Conservation (phyloP, 2,797 vertebrate species). For the Pipistrellus nathusii region DNA sequence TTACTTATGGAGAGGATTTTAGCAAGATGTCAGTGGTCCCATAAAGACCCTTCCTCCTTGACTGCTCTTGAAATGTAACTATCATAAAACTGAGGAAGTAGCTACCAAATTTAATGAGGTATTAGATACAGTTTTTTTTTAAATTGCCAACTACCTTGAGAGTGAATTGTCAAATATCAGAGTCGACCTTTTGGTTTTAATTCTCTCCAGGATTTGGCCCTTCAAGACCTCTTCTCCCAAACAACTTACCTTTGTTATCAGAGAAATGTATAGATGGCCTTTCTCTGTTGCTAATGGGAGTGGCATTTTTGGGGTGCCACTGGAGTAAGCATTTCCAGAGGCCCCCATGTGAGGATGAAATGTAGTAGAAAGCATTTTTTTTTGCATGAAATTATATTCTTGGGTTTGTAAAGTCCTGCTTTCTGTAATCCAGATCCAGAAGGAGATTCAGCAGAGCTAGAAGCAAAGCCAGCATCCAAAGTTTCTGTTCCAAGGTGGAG, state of each 20-base stretch:
- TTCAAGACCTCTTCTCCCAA: neutral
- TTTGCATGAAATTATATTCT: too few species aligned
- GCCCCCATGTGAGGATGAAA: too few species aligned
- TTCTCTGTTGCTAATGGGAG: too few species aligned
- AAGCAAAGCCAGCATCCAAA: too few species aligned
- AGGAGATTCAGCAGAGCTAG: too few species aligned
- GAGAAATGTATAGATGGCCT: too few species aligned
- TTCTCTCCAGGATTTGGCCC: neutral
- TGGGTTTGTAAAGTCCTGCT: too few species aligned
- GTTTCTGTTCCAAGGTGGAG: too few species aligned
- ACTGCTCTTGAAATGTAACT: neutral
- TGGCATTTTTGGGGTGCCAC: too few species aligned
- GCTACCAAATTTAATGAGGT: neutral
- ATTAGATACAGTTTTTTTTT: neutral
- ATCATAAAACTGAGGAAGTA: neutral
- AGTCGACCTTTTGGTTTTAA: neutral
- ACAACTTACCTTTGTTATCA: neutral
- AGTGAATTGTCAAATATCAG: neutral
- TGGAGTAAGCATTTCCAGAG: too few species aligned
- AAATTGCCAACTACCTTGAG: neutral
- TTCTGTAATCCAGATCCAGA: too few species aligned
- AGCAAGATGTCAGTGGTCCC: neutral
- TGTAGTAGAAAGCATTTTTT: too few species aligned
- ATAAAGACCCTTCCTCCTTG: neutral
- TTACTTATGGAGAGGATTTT: neutral